These are phyloP conservation scores for Criorhina ranunculi DNA, from an alignment of 2,888 invertebrate species.

Conservation along the genomic window DNA sequence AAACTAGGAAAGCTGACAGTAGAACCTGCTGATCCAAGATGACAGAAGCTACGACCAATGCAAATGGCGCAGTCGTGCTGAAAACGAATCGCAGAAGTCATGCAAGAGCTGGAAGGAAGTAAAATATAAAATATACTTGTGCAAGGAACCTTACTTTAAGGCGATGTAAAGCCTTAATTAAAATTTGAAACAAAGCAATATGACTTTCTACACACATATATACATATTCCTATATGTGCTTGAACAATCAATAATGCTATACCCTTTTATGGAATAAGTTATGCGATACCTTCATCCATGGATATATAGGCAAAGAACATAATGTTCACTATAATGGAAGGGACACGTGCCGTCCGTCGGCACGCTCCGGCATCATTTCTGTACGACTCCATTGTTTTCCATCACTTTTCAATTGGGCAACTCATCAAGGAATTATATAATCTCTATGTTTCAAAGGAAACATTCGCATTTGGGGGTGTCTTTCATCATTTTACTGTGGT, in stretches of 20 bases:
- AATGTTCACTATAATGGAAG: conserved; percentile 65
- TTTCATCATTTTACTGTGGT: conserved; percentile 27
- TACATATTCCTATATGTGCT: not conserved
- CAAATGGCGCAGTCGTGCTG: too few relatives aligned
- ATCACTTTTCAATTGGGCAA: conserved; percentile 72
- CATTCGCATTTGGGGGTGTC: conserved; percentile 51
- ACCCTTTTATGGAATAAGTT: conserved; percentile 34
- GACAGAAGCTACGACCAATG: too few relatives aligned
- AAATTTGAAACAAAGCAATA: not conserved
- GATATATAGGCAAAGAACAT: conserved; percentile 30
- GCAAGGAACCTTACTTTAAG: too few relatives aligned
- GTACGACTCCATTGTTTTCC: conserved; percentile 64
- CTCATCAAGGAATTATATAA: conserved; percentile 68
- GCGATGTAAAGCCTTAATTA: not conserved
- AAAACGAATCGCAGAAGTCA: too few relatives aligned
- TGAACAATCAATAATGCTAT: conserved; percentile 41
- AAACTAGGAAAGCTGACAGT: too few relatives aligned
- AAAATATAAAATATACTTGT: too few relatives aligned
- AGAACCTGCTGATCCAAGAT: too few relatives aligned
- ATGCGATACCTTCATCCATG: conserved; percentile 11
- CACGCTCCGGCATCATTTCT: conserved; percentile 70
- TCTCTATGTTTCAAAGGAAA: conserved; percentile 49
- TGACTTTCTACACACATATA: not conserved
- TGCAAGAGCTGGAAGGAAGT: too few relatives aligned
- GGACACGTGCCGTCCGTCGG: conserved; percentile 66